Evolutionary conservation across 2,888 invertebrate species (phyloP).

Genomic region (Amblyjoppa proteus): DNA sequence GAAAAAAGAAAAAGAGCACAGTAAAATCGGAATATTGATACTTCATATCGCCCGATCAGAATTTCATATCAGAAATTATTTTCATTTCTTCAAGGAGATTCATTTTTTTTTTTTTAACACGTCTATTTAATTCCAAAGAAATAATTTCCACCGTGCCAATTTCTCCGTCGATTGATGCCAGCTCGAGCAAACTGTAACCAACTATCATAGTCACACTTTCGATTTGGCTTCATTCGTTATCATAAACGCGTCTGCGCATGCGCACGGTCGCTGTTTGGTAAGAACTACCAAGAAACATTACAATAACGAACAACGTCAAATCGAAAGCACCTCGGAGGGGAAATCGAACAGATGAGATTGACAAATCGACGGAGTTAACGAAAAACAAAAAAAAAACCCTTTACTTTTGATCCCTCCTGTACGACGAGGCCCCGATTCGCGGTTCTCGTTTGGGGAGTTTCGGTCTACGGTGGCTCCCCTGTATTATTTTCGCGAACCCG

Average conservation of each 20-base stretch:
- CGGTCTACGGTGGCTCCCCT: background rate
- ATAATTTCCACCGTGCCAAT: background rate
- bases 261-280: no score
- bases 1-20: background rate
- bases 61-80: background rate
- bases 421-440: conserved; percentile 19
- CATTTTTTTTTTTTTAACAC: background rate
- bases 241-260: no score
- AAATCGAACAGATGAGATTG: background rate
- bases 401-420: conserved; percentile 46
- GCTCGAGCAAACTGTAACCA: background rate
- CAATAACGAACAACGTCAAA: no score
- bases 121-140: background rate
- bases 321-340: background rate
- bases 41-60: background rate
- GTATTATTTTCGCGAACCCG: conserved; percentile 48
- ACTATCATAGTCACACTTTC: background rate
- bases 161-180: background rate
- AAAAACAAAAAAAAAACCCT: background rate
- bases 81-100: background rate
- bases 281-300: no score
- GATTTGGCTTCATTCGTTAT: no score
- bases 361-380: background rate
- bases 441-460: conserved; percentile 54
- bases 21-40: background rate